Evolutionary conservation across 2,113 vertebrate species (phyloP).

Genomic region (Megatriorchis doriae): DNA sequence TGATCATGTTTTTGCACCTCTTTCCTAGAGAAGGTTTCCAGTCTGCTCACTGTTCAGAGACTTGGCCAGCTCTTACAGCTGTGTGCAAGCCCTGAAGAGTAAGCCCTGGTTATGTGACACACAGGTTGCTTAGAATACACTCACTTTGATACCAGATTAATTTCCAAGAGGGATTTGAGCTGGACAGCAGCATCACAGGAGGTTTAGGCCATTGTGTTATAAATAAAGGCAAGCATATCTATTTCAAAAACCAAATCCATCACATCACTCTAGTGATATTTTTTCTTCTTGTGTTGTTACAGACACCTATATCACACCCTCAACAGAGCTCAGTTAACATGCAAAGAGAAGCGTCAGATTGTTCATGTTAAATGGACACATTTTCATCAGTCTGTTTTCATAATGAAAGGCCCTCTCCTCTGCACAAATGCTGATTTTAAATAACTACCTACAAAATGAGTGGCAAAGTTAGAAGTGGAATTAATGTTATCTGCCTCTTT

Average conservation of each 20-base stretch:
- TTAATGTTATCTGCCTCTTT: not conserved
- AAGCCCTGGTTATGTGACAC: not conserved
- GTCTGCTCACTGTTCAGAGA: not conserved
- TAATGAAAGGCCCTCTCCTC: not conserved
- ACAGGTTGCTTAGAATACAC: not conserved
- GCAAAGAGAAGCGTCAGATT: not conserved
- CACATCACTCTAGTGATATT: not conserved
- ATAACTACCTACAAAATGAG: not conserved
- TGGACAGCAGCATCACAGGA: not conserved
- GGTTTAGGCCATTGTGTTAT: not conserved
- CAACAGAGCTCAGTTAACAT: not conserved
- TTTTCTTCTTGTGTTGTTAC: not conserved
- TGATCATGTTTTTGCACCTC: not conserved
- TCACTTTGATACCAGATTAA: not conserved
- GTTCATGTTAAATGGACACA: not conserved
- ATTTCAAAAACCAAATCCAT: not conserved
- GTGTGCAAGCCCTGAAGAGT: not conserved
- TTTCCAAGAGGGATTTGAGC: not conserved
- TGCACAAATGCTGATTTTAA: not conserved
- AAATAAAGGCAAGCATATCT: not conserved
- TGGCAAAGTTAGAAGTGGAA: not conserved
- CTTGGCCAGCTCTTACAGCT: not conserved
- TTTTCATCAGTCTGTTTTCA: not conserved
- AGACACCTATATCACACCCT: not conserved
- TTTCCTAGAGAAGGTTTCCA: not conserved